Evolutionary conservation across 2,888 invertebrate genomes (phyloP).

Genomic region (Cataglyphis livida): DNA sequence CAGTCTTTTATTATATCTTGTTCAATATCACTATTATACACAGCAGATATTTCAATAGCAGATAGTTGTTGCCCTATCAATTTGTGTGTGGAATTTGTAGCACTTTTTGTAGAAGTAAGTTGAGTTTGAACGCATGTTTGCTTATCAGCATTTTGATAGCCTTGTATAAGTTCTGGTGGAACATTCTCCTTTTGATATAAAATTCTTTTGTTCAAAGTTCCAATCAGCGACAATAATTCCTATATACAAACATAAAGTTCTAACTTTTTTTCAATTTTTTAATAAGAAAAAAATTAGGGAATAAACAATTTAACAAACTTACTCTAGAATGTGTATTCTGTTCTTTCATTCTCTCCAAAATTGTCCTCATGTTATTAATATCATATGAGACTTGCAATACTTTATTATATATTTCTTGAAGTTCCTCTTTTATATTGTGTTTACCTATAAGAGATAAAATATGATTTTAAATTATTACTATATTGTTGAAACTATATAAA

Average conservation of each 20-base stretch:
- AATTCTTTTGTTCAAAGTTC: constrained; percentile 68
- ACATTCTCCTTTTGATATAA: constrained; percentile 75
- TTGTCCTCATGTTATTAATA: constrained; percentile 61
- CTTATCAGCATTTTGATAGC: constrained; percentile 37
- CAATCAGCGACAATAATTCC: constrained; percentile 48
- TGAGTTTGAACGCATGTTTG: not conserved
- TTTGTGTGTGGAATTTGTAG: constrained; percentile 7
- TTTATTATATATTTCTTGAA: constrained; percentile 61
- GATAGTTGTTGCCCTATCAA: not conserved
- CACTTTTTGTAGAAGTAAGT: not conserved
- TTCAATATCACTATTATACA: not conserved
- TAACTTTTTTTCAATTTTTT: constrained; percentile 8
- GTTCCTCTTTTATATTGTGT: constrained; percentile 65
- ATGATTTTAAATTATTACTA: not conserved
- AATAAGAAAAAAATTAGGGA: constrained; percentile 7
- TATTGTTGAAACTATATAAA: constrained; percentile 5
- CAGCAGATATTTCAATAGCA: not conserved
- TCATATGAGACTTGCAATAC: constrained; percentile 55
- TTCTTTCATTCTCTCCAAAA: constrained; percentile 65
- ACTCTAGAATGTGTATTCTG: constrained; percentile 71
- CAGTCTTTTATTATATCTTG: constrained; percentile 71
- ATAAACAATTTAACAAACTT: constrained; percentile 52
- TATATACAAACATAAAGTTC: constrained; percentile 14
- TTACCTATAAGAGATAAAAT: constrained; percentile 68
- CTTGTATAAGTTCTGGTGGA: constrained; percentile 68